Evolutionary conservation across 2,888 invertebrate species (phyloP).

Genomic region (Athripsodes cinereus): DNA sequence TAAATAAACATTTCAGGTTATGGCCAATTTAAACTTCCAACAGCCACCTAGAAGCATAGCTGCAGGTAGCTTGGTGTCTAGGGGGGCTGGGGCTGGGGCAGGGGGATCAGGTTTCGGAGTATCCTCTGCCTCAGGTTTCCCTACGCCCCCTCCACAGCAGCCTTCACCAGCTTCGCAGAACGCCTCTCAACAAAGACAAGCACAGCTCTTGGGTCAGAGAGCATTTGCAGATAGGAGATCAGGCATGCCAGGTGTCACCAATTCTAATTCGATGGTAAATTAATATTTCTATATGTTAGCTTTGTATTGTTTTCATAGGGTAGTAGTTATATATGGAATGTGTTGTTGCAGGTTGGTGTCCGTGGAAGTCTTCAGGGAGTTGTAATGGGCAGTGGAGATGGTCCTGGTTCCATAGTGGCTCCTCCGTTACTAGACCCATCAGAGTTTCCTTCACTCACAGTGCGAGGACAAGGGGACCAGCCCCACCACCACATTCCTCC

Average conservation of each 20-base stretch:
- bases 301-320: too few species aligned
- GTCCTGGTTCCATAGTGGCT: constrained; percentile 68
- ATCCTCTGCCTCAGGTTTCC: constrained; percentile 26
- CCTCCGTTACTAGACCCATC: constrained; percentile 86
- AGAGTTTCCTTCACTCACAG: constrained; percentile 89
- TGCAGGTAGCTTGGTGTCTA: constrained; percentile 56
- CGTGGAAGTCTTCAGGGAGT: constrained; percentile 57
- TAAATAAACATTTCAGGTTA: constrained; percentile 53
- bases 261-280: constrained; percentile 49
- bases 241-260: constrained; percentile 41
- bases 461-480: constrained; percentile 71
- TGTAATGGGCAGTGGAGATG: constrained; percentile 61
- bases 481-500: constrained; percentile 79
- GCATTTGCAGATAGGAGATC: constrained; percentile 73
- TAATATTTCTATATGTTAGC: too few species aligned
- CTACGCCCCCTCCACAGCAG: constrained; percentile 44
- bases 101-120: constrained; percentile 54
- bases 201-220: constrained; percentile 72
- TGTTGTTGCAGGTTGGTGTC: constrained; percentile 28
- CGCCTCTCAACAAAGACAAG: constrained; percentile 30
- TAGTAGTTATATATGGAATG: too few species aligned
- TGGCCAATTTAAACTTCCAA: constrained; percentile 91
- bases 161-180: constrained; percentile 51
- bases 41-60: constrained; percentile 85
- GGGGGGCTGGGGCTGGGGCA: constrained; percentile 33